Conservation (phyloP, 2,797 vertebrate genomes). For the Oreochromis mossambicus region DNA sequence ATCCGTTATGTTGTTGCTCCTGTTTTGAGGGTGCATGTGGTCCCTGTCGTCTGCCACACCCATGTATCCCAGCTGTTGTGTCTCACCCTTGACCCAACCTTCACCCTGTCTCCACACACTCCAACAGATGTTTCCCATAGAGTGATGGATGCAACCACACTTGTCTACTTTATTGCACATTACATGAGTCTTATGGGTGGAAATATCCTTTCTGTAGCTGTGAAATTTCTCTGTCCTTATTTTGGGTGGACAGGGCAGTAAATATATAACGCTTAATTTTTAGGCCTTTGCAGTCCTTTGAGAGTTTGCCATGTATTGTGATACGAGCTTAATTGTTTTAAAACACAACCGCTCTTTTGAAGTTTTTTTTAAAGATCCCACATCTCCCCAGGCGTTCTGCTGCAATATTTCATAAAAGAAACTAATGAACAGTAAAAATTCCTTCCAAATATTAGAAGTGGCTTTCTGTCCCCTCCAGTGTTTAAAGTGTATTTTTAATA, state of each 20-base stretch:
- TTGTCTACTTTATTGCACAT: slow-evolving; percentile 29
- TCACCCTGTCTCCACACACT: slow-evolving; percentile 25
- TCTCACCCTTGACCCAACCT: slow-evolving; percentile 43
- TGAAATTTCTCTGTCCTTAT: slow-evolving; percentile 31
- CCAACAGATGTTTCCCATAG: slow-evolving; percentile 12
- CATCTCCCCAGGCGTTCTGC: slow-evolving; percentile 46
- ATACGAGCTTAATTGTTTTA: slow-evolving; percentile 47
- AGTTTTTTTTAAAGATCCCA: slow-evolving; percentile 50
- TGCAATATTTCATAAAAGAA: slow-evolving; percentile 71
- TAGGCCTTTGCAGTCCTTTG: slow-evolving; percentile 1
- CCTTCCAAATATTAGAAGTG: slow-evolving; percentile 75
- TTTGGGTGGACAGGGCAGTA: slow-evolving; percentile 38
- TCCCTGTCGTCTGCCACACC: slow-evolving; percentile 35
- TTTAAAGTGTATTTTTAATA: slow-evolving; percentile 59
- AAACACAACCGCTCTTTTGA: slow-evolving; percentile 54
- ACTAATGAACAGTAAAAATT: slow-evolving; percentile 71
- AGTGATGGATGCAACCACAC: slow-evolving; percentile 43
- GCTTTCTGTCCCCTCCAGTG: slow-evolving; percentile 56
- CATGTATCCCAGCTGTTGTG: slow-evolving; percentile 4
- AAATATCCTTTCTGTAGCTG: slow-evolving; percentile 17
- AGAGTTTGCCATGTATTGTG: slow-evolving; percentile 11
- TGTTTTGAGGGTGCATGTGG: slow-evolving; percentile 31
- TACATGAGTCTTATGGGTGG: slow-evolving; percentile 27
- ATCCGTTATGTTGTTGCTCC: slow-evolving; percentile 42
- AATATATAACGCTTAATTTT: slow-evolving; percentile 37